Evolutionary conservation across 2,888 invertebrate genomes (phyloP).

Genomic region (Harpagoxenus sublaevis): DNA sequence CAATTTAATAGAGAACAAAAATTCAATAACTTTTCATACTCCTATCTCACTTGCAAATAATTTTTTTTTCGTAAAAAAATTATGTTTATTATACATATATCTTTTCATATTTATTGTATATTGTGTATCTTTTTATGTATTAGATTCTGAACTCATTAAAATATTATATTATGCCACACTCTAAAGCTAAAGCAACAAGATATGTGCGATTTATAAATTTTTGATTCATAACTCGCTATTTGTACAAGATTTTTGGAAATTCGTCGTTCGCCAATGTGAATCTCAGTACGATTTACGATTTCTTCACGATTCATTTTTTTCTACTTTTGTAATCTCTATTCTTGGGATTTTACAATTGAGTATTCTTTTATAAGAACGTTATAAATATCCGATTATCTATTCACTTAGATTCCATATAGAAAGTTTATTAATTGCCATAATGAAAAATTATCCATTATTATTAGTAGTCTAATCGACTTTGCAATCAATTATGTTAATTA

Average conservation of each 20-base stretch:
- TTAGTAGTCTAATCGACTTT: neutral
- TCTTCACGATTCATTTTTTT: neutral
- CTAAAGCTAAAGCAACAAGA: neutral
- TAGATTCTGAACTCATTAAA: constrained; percentile 1
- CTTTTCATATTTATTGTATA: neutral
- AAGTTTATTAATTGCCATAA: neutral
- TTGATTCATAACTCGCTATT: neutral
- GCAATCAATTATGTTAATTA: neutral
- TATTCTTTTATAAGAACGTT: neutral
- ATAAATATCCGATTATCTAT: neutral
- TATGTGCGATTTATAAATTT: neutral
- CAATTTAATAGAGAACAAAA: neutral
- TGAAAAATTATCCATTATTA: neutral
- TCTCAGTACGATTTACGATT: neutral
- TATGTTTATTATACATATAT: neutral
- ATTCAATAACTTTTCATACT: neutral
- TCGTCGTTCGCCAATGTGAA: neutral
- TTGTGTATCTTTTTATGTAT: neutral
- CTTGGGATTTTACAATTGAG: neutral
- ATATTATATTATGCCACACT: neutral
- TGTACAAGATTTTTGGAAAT: neutral
- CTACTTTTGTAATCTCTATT: neutral
- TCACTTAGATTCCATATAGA: neutral
- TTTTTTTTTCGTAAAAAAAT: neutral
- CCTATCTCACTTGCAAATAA: neutral